Percentiles rank a stretch among this genome's conserved stretches.
phyloP scores from a whole-genome alignment of 1,140 invertebrate species.

The Neotoxoptera formosana region DNA sequence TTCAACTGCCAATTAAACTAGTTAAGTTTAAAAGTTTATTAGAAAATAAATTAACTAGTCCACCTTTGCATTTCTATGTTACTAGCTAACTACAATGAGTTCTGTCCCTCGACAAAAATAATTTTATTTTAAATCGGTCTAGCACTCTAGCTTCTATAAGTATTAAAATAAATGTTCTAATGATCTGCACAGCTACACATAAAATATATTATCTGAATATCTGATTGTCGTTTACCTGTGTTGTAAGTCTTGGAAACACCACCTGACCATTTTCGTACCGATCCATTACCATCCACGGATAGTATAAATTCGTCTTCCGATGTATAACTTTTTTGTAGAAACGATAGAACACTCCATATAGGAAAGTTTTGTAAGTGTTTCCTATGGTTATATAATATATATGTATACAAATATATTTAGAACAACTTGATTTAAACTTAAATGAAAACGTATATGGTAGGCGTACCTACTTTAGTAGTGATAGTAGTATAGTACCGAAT shows the following conservation, averaged over 20 bases:
- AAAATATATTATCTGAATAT: background rate
- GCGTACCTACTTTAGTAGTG: background rate
- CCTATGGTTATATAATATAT: background rate
- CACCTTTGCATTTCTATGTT: too few relatives aligned
- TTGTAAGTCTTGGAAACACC: background rate
- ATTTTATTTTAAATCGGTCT: too few relatives aligned
- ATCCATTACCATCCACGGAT: constrained; percentile 31
- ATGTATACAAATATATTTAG: background rate
- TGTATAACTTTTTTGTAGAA: constrained; percentile 42
- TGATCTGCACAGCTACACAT: background rate
- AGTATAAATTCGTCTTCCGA: constrained; percentile 41
- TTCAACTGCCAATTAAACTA: too few relatives aligned
- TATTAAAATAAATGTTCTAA: too few relatives aligned
- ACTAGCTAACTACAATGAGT: too few relatives aligned
- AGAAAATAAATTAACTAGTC: too few relatives aligned
- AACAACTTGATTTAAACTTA: background rate
- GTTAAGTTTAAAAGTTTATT: too few relatives aligned
- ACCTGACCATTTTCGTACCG: constrained; percentile 31
- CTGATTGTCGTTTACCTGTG: background rate
- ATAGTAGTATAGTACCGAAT: background rate
- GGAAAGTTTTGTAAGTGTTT: constrained; percentile 22
- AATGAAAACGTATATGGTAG: background rate
- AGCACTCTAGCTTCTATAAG: too few relatives aligned
- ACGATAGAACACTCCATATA: constrained; percentile 29
- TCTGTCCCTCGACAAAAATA: too few relatives aligned